Evolutionary conservation across 2,113 vertebrate genomes (phyloP).

Genomic region (Ellobius talpinus): DNA sequence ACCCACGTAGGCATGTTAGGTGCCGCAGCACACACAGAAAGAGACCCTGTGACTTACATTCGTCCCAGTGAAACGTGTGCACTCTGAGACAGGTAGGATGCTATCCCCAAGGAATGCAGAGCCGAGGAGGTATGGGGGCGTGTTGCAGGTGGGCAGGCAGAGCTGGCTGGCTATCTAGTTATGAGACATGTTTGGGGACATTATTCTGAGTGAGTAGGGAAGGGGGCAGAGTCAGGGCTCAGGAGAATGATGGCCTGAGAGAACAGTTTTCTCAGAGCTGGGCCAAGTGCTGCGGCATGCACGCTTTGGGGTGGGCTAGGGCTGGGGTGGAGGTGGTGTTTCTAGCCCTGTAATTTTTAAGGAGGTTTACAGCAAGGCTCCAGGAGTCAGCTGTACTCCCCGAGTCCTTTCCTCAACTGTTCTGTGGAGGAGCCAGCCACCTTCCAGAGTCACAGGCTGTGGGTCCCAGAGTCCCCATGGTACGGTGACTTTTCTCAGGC

Average conservation of each 20-base stretch:
- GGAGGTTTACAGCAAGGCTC: not conserved
- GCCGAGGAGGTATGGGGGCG: not conserved
- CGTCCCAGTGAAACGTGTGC: fast-evolving
- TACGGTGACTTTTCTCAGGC: not conserved
- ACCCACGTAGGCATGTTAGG: not conserved
- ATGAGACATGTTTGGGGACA: not conserved
- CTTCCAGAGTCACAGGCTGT: not conserved
- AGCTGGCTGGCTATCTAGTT: not conserved
- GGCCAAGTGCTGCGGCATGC: not conserved
- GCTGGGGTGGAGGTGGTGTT: not conserved
- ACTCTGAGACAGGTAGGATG: not conserved
- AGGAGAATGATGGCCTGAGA: not conserved
- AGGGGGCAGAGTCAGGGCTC: not conserved
- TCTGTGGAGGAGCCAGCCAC: not conserved
- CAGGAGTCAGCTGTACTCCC: not conserved
- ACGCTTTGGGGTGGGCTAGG: not conserved
- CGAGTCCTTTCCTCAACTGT: not conserved
- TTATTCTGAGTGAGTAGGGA: not conserved
- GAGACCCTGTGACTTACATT: not conserved
- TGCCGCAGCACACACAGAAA: not conserved
- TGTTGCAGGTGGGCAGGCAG: not conserved
- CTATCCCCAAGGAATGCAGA: not conserved
- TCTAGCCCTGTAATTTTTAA: not conserved
- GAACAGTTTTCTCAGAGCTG: not conserved
- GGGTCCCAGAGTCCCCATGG: not conserved